Conservation (phyloP, 2,888 invertebrate genomes). For the Halictus ligatus region DNA sequence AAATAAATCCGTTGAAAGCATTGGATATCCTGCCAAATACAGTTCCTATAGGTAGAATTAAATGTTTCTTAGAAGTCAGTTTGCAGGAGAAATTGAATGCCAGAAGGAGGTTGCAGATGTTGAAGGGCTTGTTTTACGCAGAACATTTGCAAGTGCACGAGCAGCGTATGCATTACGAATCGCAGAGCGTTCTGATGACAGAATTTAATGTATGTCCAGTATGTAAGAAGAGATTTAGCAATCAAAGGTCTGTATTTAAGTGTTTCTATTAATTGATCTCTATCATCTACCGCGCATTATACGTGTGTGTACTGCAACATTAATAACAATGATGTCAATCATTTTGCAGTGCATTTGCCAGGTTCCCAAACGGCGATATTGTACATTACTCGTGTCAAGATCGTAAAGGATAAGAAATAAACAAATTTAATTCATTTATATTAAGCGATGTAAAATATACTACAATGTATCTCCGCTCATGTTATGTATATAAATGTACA, state of each 20-base stretch:
- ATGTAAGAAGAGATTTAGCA: constrained; percentile 96
- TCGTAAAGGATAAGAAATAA: constrained; percentile 77
- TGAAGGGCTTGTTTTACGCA: constrained; percentile 93
- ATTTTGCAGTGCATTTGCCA: constrained; percentile 92
- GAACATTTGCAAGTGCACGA: constrained; percentile 95
- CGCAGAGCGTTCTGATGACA: constrained; percentile 92
- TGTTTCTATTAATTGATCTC: not conserved
- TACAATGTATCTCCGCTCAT: constrained; percentile 36
- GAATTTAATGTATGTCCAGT: constrained; percentile 95
- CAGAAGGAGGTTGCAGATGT: constrained; percentile 90
- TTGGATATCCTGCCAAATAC: constrained; percentile 92
- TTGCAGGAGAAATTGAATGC: constrained; percentile 90
- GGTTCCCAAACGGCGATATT: constrained; percentile 95
- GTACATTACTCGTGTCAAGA: constrained; percentile 96
- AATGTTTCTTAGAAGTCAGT: constrained; percentile 92
- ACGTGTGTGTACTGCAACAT: constrained; percentile 2
- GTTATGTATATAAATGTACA: constrained; percentile 44
- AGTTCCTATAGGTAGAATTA: constrained; percentile 91
- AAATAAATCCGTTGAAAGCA: constrained; percentile 93
- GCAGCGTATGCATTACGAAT: constrained; percentile 91
- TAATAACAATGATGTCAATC: not conserved
- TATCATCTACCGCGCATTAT: not conserved
- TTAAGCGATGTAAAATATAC: constrained; percentile 42
- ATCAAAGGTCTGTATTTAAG: constrained; percentile 89
- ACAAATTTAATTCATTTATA: constrained; percentile 24